Percentiles rank a stretch among this genome's conserved stretches.
Conservation (phyloP, 30 jellyfish, hydroid and myxozoan species). For the Sanderia malayensis region DNA sequence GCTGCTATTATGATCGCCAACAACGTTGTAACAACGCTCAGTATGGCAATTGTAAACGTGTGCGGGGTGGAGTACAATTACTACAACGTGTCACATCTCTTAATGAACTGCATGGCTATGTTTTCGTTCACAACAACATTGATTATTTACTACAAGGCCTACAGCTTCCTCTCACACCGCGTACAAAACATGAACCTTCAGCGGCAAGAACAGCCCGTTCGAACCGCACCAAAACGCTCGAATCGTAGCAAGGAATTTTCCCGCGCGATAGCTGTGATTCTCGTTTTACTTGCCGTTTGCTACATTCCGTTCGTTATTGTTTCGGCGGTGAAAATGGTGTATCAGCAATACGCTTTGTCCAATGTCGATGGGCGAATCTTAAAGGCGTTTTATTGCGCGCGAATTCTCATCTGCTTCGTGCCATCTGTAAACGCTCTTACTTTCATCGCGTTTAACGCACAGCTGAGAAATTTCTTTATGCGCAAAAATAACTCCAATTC, state of each 20-base stretch:
- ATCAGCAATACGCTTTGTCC: background rate
- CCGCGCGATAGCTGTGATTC: constrained; percentile 4
- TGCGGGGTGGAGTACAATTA: background rate
- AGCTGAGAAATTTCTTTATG: background rate
- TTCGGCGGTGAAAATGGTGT: background rate
- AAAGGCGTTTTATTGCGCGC: background rate
- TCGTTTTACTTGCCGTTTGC: background rate
- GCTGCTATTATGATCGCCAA: background rate
- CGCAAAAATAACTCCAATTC: background rate
- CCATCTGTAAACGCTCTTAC: background rate
- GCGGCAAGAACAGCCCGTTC: background rate
- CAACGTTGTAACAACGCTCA: background rate
- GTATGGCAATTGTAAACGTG: constrained; percentile 5
- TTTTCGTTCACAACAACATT: background rate
- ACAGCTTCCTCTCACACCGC: background rate
- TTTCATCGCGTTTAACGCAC: background rate
- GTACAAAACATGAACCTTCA: background rate
- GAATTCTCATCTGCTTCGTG: background rate
- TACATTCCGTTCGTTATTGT: background rate
- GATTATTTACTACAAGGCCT: background rate
- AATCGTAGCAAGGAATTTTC: constrained; percentile 2
- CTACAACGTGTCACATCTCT: constrained; percentile 1
- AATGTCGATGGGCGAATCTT: background rate
- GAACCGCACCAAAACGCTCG: background rate
- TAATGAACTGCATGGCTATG: background rate